Evolutionary conservation across 2,888 invertebrate species (phyloP).

Genomic region (Brachylomia viminalis): DNA sequence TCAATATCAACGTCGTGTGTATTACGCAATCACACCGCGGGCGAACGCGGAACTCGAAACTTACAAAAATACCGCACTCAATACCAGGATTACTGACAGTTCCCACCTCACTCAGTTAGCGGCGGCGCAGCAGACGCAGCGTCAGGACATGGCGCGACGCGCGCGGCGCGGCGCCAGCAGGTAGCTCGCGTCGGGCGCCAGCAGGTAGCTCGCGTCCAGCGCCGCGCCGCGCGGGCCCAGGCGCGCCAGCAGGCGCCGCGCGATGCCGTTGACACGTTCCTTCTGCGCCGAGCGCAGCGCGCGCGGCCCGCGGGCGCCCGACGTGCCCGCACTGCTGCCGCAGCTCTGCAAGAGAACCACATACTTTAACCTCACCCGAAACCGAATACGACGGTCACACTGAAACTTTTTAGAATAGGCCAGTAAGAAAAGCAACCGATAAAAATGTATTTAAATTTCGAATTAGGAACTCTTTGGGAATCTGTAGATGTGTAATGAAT

Average conservation of each 20-base stretch:
- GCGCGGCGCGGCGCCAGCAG: slow-evolving; percentile 64
- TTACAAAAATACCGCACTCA: not conserved
- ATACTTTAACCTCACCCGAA: not conserved
- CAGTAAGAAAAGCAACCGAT: too few species aligned
- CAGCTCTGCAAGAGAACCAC: slow-evolving; percentile 7
- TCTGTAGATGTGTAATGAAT: too few species aligned
- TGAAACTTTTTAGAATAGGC: too few species aligned
- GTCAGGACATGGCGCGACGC: slow-evolving; percentile 66
- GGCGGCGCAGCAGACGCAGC: slow-evolving; percentile 52
- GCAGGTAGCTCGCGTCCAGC: too few species aligned
- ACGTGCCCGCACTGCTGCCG: slow-evolving; percentile 27
- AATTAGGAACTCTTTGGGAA: too few species aligned
- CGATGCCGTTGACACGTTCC: slow-evolving; percentile 85
- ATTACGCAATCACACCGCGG: not conserved
- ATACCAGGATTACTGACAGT: not conserved
- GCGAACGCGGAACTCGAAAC: not conserved
- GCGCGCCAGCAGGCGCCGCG: slow-evolving; percentile 81
- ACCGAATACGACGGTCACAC: too few species aligned
- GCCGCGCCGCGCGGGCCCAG: slow-evolving; percentile 73
- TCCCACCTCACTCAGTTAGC: not conserved
- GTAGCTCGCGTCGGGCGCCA: too few species aligned
- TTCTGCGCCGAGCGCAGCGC: slow-evolving; percentile 73
- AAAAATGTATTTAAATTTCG: too few species aligned
- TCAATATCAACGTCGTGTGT: not conserved
- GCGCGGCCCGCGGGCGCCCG: not conserved